Percentiles rank a stretch among this genome's conserved stretches.
Evolutionary conservation across 2,797 vertebrate genomes (phyloP).

Genomic region (Cryptoblepharus egeriae): DNA sequence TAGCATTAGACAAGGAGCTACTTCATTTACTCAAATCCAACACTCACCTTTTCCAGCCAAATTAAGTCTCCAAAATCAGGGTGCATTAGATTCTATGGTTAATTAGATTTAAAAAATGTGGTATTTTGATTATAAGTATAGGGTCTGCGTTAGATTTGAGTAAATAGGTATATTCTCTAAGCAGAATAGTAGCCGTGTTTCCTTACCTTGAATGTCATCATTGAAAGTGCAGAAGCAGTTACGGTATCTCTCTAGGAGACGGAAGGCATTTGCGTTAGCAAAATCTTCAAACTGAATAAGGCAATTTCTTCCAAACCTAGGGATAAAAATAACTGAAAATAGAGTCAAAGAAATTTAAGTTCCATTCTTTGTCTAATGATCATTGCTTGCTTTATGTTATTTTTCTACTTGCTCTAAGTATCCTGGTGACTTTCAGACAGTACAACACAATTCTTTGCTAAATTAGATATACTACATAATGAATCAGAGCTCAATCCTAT

Average conservation of each 20-base stretch:
- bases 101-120: too few relatives aligned
- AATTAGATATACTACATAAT: background rate
- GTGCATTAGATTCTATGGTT: too few relatives aligned
- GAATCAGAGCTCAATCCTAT: background rate
- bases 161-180: too few relatives aligned
- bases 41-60: too few relatives aligned
- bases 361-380: background rate
- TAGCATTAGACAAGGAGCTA: too few relatives aligned
- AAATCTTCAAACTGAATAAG: constrained; percentile 99
- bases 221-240: constrained; percentile 97
- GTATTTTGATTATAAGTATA: too few relatives aligned
- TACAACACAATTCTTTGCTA: background rate
- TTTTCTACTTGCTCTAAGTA: accelerated
- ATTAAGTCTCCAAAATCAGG: too few relatives aligned
- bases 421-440: background rate
- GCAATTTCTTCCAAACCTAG: constrained; percentile 87
- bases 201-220: constrained; percentile 96
- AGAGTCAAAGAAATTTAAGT: constrained; percentile 13
- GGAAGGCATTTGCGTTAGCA: constrained; percentile 95
- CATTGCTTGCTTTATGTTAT: background rate
- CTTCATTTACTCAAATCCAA: too few relatives aligned
- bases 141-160: too few relatives aligned
- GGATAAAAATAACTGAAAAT: constrained; percentile 41
- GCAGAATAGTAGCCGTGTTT: background rate
- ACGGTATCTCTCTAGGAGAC: constrained; percentile 92